A percentile compares a stretch with the other conserved stretches of the same genome.
Evolutionary conservation across 2,888 invertebrate species (phyloP).

Genomic region (Volucella zonaria): DNA sequence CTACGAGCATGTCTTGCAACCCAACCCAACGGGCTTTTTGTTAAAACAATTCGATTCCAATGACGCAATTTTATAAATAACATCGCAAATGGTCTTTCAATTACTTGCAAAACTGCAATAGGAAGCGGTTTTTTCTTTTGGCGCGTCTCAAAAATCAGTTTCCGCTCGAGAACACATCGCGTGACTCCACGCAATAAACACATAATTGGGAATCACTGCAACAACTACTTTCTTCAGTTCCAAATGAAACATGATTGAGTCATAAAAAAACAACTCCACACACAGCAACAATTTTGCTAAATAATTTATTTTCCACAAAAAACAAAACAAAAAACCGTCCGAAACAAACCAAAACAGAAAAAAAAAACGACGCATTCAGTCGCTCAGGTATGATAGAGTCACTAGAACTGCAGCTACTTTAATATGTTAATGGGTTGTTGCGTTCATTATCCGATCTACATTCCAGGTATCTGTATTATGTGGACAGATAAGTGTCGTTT

Average conservation of each 20-base stretch:
- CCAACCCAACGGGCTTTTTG: neutral
- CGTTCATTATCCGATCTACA: constrained; percentile 43
- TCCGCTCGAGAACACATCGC: constrained; percentile 68
- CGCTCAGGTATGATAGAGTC: constrained; percentile 1
- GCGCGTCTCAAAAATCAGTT: constrained; percentile 56
- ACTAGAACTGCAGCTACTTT: constrained; percentile 54
- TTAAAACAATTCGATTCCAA: constrained; percentile 1
- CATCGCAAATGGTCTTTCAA: constrained; percentile 9
- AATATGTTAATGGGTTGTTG: constrained; percentile 40
- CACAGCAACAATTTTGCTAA: constrained; percentile 16
- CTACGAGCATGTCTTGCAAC: neutral
- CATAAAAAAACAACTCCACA: constrained; percentile 31
- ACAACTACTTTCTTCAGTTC: constrained; percentile 53
- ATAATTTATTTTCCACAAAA: constrained; percentile 24
- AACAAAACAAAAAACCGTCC: constrained; percentile 8
- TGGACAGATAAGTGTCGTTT: constrained; percentile 31
- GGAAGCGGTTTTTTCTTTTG: constrained; percentile 42
- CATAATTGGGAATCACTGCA: constrained; percentile 59
- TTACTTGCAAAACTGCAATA: constrained; percentile 12
- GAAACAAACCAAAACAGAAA: too few relatives aligned
- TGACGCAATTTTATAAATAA: constrained; percentile 22
- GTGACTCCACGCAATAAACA: constrained; percentile 43
- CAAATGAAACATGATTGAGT: constrained; percentile 47
- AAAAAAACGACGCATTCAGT: neutral
- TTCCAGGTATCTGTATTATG: constrained; percentile 12